phyloP scores from a whole-genome alignment of 2,113 vertebrate genomes.

The Chionodraco myersi region DNA sequence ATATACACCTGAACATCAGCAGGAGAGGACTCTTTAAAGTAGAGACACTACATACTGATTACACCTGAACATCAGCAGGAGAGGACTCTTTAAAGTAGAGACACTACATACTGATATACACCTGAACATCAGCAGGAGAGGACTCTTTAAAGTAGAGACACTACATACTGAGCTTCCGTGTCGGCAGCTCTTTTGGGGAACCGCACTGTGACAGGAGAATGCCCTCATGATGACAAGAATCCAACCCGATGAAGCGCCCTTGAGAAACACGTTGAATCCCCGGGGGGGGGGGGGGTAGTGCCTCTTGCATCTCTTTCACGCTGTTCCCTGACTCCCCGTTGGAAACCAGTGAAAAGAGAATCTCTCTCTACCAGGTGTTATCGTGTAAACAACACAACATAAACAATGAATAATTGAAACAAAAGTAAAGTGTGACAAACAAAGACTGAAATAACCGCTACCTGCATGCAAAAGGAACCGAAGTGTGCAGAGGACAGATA shows the following conservation, averaged over 20 bases:
- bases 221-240: slow-evolving; percentile 60
- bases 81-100: no score
- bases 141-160: no score
- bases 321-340: slow-evolving; percentile 27
- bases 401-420: slow-evolving; percentile 20
- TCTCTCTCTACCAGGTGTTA: slow-evolving; percentile 25
- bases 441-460: background rate
- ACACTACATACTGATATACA: no score
- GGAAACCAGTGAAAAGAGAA: slow-evolving; percentile 22
- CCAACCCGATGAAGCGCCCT: slow-evolving; percentile 59
- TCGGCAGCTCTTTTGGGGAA: slow-evolving; percentile 51
- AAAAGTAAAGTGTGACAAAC: background rate
- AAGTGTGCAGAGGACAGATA: background rate
- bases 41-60: no score
- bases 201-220: slow-evolving; percentile 61
- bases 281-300: slow-evolving; percentile 40
- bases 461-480: slow-evolving; percentile 15
- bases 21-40: no score
- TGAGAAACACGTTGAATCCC: slow-evolving; percentile 58
- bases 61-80: no score
- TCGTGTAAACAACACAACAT: slow-evolving; percentile 38
- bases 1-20: no score
- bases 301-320: slow-evolving; percentile 35
- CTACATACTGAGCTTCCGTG: slow-evolving; percentile 12
- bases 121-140: no score